Conservation (phyloP, 2,113 vertebrate species). For the Laticauda colubrina region DNA sequence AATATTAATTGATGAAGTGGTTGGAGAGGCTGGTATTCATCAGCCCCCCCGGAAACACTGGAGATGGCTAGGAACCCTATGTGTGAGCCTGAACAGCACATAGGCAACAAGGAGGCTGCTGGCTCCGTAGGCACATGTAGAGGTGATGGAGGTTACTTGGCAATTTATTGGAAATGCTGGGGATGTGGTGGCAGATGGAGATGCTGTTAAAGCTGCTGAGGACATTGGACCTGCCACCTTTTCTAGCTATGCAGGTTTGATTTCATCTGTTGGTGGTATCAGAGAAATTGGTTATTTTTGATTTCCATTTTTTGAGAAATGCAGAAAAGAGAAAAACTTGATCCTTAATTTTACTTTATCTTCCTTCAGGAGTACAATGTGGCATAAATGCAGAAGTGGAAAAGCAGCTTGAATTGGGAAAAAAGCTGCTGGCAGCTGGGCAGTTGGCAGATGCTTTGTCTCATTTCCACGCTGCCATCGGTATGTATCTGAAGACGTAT, state of each 20-base stretch:
- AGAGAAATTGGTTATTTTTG: background rate
- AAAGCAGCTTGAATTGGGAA: slow-evolving; percentile 96
- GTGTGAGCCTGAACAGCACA: background rate
- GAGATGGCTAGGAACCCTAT: background rate
- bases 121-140: background rate
- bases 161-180: background rate
- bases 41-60: background rate
- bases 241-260: too few relatives aligned
- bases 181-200: background rate
- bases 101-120: background rate
- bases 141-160: background rate
- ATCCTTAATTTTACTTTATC: background rate
- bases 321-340: background rate
- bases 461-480: slow-evolving; percentile 94
- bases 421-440: slow-evolving; percentile 94
- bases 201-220: background rate
- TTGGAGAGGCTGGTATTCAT: background rate
- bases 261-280: background rate
- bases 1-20: background rate
- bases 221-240: too few relatives aligned
- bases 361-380: slow-evolving; percentile 85
- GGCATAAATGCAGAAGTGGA: slow-evolving; percentile 89
- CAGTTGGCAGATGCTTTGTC: slow-evolving; percentile 95
- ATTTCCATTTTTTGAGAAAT: background rate
- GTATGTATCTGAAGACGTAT: slow-evolving; percentile 68